A percentile compares a stretch with the other conserved stretches of the same genome.
phyloP scores from a whole-genome alignment of 2,113 vertebrate species.

The Ahaetulla prasina region DNA sequence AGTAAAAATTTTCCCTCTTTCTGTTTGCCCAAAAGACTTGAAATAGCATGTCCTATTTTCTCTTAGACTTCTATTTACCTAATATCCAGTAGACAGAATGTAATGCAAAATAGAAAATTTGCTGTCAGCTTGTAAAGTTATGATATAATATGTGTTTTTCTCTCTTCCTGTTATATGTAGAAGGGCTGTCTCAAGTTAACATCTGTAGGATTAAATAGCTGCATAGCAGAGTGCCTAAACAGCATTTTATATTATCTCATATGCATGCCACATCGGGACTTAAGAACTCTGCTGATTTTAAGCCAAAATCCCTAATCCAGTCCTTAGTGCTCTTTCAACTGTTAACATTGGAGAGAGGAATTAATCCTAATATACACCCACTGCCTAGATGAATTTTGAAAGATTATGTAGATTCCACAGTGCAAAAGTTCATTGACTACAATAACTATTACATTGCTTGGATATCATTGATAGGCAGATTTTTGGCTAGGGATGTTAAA shows the following conservation, averaged over 20 bases:
- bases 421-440: background rate
- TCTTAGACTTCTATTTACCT: background rate
- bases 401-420: background rate
- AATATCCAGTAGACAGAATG: background rate
- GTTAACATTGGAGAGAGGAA: background rate
- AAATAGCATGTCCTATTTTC: background rate
- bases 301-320: conserved; percentile 21
- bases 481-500: background rate
- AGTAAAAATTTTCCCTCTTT: background rate
- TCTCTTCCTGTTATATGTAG: background rate
- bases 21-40: background rate
- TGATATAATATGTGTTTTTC: background rate
- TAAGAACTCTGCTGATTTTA: conserved; percentile 11
- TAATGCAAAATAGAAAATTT: conserved; percentile 7
- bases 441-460: background rate
- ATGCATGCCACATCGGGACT: background rate
- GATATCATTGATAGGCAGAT: background rate
- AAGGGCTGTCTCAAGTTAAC: background rate
- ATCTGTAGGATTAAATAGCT: conserved; percentile 8
- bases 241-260: conserved; percentile 8
- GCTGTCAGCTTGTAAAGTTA: background rate
- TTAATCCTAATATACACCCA: conserved; percentile 11
- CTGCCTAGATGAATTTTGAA: conserved; percentile 14
- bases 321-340: background rate
- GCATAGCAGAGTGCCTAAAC: background rate